Percentiles rank a stretch among this genome's conserved stretches.
phyloP scores from a whole-genome alignment of 2,113 vertebrate genomes.

The Bucco capensis region DNA sequence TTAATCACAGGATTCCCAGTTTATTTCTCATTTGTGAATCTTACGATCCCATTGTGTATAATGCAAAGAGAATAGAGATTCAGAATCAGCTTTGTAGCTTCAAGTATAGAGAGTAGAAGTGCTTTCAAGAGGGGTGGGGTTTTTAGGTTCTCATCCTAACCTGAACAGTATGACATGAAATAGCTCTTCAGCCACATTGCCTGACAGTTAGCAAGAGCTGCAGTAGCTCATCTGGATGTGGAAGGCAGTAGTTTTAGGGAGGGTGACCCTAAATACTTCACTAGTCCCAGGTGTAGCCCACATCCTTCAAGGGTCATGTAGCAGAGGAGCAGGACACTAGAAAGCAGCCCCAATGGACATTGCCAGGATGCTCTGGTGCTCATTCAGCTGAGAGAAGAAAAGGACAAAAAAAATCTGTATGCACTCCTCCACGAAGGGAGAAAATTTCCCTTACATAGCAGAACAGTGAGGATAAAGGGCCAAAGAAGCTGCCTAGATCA shows the following conservation, averaged over 20 bases:
- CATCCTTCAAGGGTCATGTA: neutral
- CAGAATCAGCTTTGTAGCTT: conserved; percentile 15
- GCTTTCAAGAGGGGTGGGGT: neutral
- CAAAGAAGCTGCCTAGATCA: neutral
- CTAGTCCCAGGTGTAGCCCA: neutral
- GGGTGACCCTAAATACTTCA: neutral
- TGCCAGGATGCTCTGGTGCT: neutral
- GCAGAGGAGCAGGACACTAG: neutral
- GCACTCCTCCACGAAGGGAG: neutral
- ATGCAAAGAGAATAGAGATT: conserved; percentile 37
- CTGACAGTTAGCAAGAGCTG: neutral
- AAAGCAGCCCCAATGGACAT: neutral
- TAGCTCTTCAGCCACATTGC: neutral
- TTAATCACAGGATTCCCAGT: conserved; percentile 63
- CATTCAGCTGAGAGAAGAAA: neutral
- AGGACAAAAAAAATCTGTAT: neutral
- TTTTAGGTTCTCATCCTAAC: conserved; percentile 30
- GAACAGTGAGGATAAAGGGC: neutral
- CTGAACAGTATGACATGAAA: neutral
- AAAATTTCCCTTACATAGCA: neutral
- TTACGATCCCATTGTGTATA: conserved; percentile 58
- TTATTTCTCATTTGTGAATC: conserved; percentile 60
- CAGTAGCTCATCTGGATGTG: neutral
- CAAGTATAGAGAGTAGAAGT: neutral
- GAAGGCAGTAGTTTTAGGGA: neutral